Evolutionary conservation across 1,140 invertebrate genomes (phyloP).

Genomic region (Nylanderia fulva): DNA sequence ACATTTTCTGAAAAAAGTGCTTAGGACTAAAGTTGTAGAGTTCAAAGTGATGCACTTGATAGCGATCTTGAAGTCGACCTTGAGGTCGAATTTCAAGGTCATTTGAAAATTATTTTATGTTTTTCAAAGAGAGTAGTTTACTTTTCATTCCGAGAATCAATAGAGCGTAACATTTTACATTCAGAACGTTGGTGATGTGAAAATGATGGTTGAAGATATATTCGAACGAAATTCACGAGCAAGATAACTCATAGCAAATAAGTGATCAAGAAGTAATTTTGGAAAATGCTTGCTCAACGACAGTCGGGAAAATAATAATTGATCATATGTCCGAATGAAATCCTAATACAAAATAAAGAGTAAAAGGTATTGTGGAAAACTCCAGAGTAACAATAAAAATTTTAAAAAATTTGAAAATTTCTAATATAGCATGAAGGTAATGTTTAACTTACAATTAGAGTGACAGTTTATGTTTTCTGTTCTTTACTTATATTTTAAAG

Average conservation of each 20-base stretch:
- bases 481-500: not conserved
- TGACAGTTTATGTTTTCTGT: not conserved
- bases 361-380: not conserved
- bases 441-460: constrained; percentile 5
- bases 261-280: no score
- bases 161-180: no score
- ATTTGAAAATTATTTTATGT: no score
- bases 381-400: not conserved
- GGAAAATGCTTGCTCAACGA: no score
- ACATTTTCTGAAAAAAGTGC: not conserved
- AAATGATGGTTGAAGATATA: no score
- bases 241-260: no score
- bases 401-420: not conserved
- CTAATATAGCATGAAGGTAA: constrained; percentile 3
- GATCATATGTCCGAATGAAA: not conserved
- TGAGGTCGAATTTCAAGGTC: not conserved
- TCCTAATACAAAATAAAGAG: not conserved
- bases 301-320: no score
- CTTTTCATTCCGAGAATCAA: no score
- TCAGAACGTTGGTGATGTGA: no score
- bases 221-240: no score
- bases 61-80: not conserved
- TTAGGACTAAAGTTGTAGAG: not conserved
- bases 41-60: not conserved
- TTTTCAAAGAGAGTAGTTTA: no score